Base-by-base conservation (phyloP, 2,113 vertebrate genomes). In the Oreotrochilus melanogaster region DNA sequence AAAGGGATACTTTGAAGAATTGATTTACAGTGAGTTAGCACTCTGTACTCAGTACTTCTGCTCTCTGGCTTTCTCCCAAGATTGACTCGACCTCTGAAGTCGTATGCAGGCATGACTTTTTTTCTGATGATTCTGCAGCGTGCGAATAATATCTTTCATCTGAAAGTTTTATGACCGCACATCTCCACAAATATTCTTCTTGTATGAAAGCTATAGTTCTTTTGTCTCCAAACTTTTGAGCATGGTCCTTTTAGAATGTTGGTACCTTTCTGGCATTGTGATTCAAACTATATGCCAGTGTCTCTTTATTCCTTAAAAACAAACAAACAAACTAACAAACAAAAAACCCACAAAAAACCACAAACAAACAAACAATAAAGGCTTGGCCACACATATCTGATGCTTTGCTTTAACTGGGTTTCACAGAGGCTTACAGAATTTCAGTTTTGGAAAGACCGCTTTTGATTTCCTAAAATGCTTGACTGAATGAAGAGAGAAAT, bases 141-240 rank as follows among this genome's bases (percentile, higher is more conserved):
- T 93, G 92, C 51, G 96, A 97, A 96, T 96, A 84, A 91, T 75
- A 95, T 95, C 82, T 87, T 97, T 96, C 58, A 35, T 73, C 73
- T 65, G 28, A 37, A 79, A 79, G 79, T 82, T 93, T 90, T 91
- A 43, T 92, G 82, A 67, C 72, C 69, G 47, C 28, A 39, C 23
- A 62, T 70, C 66, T 75, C 47, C 79, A 86, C 62, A 74, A 82
- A 70, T 82, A 28, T 31, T 79, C 48, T 48, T 82, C 67, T 83
- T 93, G 47, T 47, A 33, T 90, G 74, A 90, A 88, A 95, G 58
- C 91, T 94, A 35, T 67, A 58, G 23, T 86, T 91, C 31, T 81
- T 92, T 64, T 76, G 22, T 78, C 93, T 97, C 67, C 79, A 75
- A 82, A 78, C 30, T 60, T 83, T 64, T 88, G 58, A 18, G 50